Evolutionary conservation across 1,140 invertebrate genomes (phyloP), one percentile per base, ranked within the genome.

Genomic region (Calephelis virginiensis): DNA sequence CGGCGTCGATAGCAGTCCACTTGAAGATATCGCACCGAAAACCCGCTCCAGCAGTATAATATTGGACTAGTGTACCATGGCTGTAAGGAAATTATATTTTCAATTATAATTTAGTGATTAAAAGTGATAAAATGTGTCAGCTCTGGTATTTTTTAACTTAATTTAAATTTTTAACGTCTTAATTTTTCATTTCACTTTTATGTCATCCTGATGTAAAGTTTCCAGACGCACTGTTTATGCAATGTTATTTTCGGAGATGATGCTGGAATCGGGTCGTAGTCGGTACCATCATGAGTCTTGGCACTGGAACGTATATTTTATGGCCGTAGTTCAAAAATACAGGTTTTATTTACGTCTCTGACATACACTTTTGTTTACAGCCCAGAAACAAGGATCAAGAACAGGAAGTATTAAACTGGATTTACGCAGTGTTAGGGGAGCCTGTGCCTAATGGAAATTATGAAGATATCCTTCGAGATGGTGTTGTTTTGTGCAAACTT

Each of bases 381-480:
- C 92, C 94, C 72, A 95, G 96, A 72, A 97, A 97, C 91, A 97
- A 97, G 94, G 96, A 97, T 93, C 95, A 97, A 79, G 98, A 99
- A 93, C 92, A 94, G 37, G 97, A 99, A 90, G 94, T 98, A 48
- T 91, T 99, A 59, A 94, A 94, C 71, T 99, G 98, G 98, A 97
- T 99, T 74, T 94, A 95, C 76, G 93, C 92, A 1, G 96, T 98
- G n/a, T 66, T 97, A 9, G 98, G 97, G 0, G 97, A 99, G 87
- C 95, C 96, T 70, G 88, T 99, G 3, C 96, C 97, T 0, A 92
- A 92, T 59, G 96, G 95, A 37, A 93, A 94, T 49, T 98, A 97
- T 76, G 98, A 99, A 81, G 97, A 99, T 77, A 94, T 98, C 46
- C 93, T 99, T 0, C 96, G 95, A 75, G 97, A 99, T 92, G 98